Evolutionary conservation across 2,888 invertebrate genomes (phyloP).

Genomic region (Cephus nigrinus): DNA sequence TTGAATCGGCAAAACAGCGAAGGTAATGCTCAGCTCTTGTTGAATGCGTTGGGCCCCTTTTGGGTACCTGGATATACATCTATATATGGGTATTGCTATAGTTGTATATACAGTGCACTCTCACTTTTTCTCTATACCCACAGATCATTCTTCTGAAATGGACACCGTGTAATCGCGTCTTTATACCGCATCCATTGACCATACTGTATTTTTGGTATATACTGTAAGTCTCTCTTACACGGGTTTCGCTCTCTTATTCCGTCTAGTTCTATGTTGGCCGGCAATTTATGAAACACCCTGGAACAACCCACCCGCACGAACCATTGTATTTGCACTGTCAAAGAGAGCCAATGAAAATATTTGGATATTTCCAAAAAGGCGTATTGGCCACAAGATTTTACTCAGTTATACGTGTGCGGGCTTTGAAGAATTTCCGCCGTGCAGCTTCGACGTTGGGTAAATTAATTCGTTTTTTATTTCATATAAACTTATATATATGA

Average conservation of each 20-base stretch:
- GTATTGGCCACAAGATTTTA: background rate
- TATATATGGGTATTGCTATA: background rate
- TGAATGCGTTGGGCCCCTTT: background rate
- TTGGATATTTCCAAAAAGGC: conserved; percentile 46
- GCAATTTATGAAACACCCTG: conserved; percentile 9
- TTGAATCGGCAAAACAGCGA: conserved; percentile 66
- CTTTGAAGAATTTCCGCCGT: background rate
- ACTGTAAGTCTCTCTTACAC: background rate
- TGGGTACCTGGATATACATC: background rate
- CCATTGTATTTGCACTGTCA: background rate
- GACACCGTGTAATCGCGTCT: conserved; percentile 61
- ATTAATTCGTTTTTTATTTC: background rate
- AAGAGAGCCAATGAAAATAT: conserved; percentile 50
- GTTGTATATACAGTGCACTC: background rate
- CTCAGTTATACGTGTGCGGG: background rate
- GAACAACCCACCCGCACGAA: background rate
- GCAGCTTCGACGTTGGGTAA: background rate
- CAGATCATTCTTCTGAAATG: conserved; percentile 48
- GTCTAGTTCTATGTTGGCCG: background rate
- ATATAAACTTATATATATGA: background rate
- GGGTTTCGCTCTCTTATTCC: background rate
- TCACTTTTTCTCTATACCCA: background rate
- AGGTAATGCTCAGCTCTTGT: conserved; percentile 50
- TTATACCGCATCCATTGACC: conserved; percentile 41
- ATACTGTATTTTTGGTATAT: background rate